A percentile compares a stretch with the other conserved stretches of the same genome.
Evolutionary conservation across 2,797 vertebrate genomes (phyloP).

Genomic region (Protosalanx chinensis): DNA sequence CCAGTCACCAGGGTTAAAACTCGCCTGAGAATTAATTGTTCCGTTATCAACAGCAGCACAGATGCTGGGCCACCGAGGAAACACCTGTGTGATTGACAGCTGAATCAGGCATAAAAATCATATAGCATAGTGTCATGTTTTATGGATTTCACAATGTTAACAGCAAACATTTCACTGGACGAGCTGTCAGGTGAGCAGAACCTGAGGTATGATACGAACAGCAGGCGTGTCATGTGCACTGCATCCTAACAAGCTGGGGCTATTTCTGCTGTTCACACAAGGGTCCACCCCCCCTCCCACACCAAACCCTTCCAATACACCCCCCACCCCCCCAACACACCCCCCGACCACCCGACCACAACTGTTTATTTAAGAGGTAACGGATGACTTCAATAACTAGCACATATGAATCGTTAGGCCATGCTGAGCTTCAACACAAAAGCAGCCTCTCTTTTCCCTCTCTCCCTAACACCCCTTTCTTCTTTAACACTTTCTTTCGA

Average conservation of each 20-base stretch:
- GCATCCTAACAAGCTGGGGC: neutral
- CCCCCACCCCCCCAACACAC: no score
- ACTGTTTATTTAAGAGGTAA: slow-evolving; percentile 19
- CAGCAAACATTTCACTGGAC: neutral
- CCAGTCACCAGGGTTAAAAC: neutral
- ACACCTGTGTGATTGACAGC: no score
- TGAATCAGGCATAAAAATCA: neutral
- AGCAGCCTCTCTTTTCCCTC: neutral
- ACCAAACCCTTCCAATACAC: no score
- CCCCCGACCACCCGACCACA: neutral
- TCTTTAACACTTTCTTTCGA: slow-evolving; percentile 45
- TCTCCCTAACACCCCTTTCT: neutral
- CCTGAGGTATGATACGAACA: neutral
- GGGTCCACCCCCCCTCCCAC: neutral
- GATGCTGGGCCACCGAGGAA: no score
- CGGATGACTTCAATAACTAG: slow-evolving; percentile 16
- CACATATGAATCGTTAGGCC: slow-evolving; percentile 32
- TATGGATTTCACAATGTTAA: neutral
- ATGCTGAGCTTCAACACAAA: slow-evolving; percentile 29
- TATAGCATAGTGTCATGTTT: neutral
- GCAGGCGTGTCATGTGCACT: neutral
- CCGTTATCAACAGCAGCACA: neutral
- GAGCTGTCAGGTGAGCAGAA: no score
- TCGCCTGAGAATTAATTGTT: neutral
- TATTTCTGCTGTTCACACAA: neutral